Percentiles rank a stretch among this genome's conserved stretches.
These are phyloP conservation scores for Pachycephala philippinensis DNA, from an alignment of 2,113 vertebrate species.

Conservation along the genomic window DNA sequence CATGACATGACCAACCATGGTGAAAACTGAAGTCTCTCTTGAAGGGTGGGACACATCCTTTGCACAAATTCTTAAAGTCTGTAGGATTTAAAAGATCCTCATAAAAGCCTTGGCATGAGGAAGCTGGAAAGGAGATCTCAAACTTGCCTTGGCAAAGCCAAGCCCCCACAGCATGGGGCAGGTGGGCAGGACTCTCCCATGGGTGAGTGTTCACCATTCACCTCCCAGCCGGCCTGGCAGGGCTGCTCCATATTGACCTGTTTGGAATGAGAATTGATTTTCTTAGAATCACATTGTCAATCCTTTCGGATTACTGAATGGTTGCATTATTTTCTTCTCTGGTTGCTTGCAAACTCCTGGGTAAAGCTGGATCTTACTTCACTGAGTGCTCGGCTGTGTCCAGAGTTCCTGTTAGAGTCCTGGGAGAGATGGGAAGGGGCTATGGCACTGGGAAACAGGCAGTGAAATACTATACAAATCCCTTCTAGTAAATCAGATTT, in stretches of 20 bases:
- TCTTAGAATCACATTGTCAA: neutral
- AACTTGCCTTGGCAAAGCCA: neutral
- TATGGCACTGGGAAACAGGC: neutral
- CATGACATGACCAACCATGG: rapidly evolving
- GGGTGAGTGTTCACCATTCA: neutral
- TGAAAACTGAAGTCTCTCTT: neutral
- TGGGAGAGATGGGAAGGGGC: neutral
- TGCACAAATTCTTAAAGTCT: neutral
- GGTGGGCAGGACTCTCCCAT: rapidly evolving
- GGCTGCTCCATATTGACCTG: neutral
- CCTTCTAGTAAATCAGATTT: slow-evolving; percentile 64
- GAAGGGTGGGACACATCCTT: neutral
- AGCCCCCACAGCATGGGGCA: rapidly evolving
- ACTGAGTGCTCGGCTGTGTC: neutral
- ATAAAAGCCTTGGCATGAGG: neutral
- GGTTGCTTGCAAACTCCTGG: neutral
- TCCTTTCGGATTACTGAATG: neutral
- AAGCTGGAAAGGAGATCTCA: neutral
- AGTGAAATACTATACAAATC: slow-evolving; percentile 36
- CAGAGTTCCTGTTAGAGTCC: neutral
- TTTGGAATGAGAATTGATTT: slow-evolving; percentile 27
- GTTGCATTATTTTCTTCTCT: neutral
- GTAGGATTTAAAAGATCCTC: neutral
- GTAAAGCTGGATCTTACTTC: neutral
- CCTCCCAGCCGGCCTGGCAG: rapidly evolving